Base-by-base conservation (phyloP, 2,797 vertebrate species). In the Coracias cyanogaster region DNA sequence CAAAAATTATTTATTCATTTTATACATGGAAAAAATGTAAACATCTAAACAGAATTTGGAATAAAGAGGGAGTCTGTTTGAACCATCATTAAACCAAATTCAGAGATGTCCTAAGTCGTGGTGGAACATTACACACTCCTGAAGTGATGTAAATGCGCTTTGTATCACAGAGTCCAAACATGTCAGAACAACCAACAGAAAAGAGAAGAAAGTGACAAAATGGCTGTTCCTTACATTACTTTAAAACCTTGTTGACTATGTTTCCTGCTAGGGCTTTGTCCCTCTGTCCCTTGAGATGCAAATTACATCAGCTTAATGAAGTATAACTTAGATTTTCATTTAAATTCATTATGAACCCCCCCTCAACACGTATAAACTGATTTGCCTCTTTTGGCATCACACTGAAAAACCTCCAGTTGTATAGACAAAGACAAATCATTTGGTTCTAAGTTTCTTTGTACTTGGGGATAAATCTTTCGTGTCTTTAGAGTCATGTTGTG, bases 261-360 rank as follows among this genome's bases (percentile, higher is more conserved):
- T 71, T 90, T 82, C 71, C 86, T 82, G 55, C 73, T 81, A 65
- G 80, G 15, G 17, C 41, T 83, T 93, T 93, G 46, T 86, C 78
- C 60, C 57, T 55, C 78, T 81, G 69, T 77, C 82, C 41, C 49
- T 89, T 54, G 86, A 83, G 73, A 91, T 78, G 64, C 74, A 81
- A 83, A 80, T 51, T 57, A 43, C 65, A 89, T 54, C 58, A 80
- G 55, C 48, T 77, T 86, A 89, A 77, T 76, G 65, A 89, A 86
- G 60, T 29, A 69, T 72, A 93, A 83, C 67, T 73, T 74, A 80
- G 26, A 37, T 82, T 89, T 89, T 28, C 28, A 70, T 89, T 89
- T 43, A 86, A 80, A 83, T 2, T n/a, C 25, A 62, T 69, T 83
- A 54, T 24, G 45, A 93, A 37, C 9, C 18, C 24, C 24, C 24